Conservation (phyloP, 2,113 vertebrate genomes). For the Tichodroma muraria region DNA sequence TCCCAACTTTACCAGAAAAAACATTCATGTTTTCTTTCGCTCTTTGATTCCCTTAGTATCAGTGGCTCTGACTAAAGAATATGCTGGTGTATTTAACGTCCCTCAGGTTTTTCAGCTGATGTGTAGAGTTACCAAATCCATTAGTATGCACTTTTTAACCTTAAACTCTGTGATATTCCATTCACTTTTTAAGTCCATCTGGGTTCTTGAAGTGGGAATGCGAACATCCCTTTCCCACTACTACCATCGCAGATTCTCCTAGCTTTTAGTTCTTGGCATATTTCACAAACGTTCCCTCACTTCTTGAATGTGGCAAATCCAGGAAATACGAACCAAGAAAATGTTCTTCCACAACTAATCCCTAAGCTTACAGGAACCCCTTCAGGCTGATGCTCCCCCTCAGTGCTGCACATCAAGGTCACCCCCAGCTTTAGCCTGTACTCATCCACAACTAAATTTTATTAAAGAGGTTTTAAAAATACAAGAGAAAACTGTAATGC, state of each 20-base stretch:
- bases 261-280: not conserved
- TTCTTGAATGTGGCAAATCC: not conserved
- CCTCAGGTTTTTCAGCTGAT: not conserved
- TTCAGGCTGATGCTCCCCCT: not conserved
- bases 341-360: not conserved
- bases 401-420: not conserved
- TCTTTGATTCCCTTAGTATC: not conserved
- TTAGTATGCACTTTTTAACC: not conserved
- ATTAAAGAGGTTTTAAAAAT: not conserved
- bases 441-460: not conserved
- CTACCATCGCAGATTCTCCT: not conserved
- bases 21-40: fast-evolving
- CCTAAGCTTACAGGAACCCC: not conserved
- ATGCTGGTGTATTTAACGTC: fast-evolving
- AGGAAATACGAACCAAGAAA: not conserved
- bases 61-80: not conserved
- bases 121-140: not conserved
- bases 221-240: not conserved
- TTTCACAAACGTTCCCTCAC: not conserved
- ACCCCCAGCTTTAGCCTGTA: not conserved
- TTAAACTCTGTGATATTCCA: not conserved
- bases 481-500: not conserved
- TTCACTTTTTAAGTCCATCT: not conserved
- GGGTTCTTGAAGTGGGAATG: not conserved
- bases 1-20: not conserved